Conservation (phyloP, 2,888 invertebrate genomes). For the Nomada fucata region DNA sequence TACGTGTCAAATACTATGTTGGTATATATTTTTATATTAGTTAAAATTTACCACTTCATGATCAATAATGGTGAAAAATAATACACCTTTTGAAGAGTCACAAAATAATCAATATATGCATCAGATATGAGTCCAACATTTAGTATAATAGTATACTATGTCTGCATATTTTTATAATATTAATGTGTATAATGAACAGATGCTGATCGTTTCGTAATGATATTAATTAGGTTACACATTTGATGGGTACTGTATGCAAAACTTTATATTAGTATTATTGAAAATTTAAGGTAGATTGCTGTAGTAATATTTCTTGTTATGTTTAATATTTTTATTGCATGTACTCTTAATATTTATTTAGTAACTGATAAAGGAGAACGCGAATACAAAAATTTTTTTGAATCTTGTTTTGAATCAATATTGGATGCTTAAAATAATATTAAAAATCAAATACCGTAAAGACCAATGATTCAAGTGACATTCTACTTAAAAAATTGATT, state of each 20-base stretch:
- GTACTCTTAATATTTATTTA: conserved; percentile 62
- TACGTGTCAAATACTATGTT: conserved; percentile 82
- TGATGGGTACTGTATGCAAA: conserved; percentile 48
- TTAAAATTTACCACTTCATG: conserved; percentile 73
- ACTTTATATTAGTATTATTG: conserved; percentile 55
- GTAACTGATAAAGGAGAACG: conserved; percentile 36
- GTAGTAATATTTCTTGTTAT: conserved; percentile 66
- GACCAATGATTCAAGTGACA: conserved; percentile 14
- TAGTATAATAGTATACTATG: conserved; percentile 64
- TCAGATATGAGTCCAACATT: conserved; percentile 60
- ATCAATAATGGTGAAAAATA: conserved; percentile 41
- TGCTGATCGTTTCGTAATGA: conserved; percentile 47
- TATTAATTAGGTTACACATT: conserved; percentile 55
- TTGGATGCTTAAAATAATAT: conserved; percentile 30
- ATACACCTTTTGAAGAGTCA: conserved; percentile 50
- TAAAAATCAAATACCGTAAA: conserved; percentile 5
- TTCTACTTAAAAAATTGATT: conserved; percentile 28
- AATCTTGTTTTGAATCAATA: conserved; percentile 20
- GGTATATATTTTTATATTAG: conserved; percentile 81
- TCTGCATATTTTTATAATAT: conserved; percentile 76
- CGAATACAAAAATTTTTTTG: conserved; percentile 33
- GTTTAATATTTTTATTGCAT: conserved; percentile 67
- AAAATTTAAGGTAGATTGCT: conserved; percentile 52
- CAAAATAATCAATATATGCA: conserved; percentile 58
- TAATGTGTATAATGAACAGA: conserved; percentile 59